Conservation (phyloP, 2,113 vertebrate genomes). For the Hypocryptadius cinnamomeus region DNA sequence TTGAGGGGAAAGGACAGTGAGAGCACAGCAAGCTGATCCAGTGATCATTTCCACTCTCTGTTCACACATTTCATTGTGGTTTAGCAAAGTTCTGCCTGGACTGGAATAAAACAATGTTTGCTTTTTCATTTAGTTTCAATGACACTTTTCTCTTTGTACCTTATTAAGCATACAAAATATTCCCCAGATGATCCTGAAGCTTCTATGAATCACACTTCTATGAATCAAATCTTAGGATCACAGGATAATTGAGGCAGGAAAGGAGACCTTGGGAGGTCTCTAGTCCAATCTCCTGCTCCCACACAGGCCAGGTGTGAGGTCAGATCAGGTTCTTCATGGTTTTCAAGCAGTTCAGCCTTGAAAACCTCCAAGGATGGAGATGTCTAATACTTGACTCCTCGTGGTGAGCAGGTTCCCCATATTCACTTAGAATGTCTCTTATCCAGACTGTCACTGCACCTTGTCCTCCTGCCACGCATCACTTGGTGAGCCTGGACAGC, state of each 20-base stretch:
- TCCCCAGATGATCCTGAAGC: background rate
- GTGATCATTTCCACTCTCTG: background rate
- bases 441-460: background rate
- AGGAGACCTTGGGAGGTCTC: background rate
- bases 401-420: background rate
- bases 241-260: background rate
- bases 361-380: background rate
- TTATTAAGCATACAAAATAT: background rate
- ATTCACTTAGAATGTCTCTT: accelerated
- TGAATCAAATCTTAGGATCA: background rate
- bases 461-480: background rate
- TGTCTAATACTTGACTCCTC: background rate
- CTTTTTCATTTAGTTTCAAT: background rate
- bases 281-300: background rate
- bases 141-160: background rate
- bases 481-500: background rate
- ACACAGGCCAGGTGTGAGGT: background rate
- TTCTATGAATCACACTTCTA: too few relatives aligned
- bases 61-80: background rate
- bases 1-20: background rate
- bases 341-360: background rate
- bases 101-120: background rate
- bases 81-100: background rate
- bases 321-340: background rate
- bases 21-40: background rate